Percentiles rank a stretch among this genome's conserved stretches.
phyloP scores from a whole-genome alignment of 1,140 invertebrate species.

The Heliconius himera region DNA sequence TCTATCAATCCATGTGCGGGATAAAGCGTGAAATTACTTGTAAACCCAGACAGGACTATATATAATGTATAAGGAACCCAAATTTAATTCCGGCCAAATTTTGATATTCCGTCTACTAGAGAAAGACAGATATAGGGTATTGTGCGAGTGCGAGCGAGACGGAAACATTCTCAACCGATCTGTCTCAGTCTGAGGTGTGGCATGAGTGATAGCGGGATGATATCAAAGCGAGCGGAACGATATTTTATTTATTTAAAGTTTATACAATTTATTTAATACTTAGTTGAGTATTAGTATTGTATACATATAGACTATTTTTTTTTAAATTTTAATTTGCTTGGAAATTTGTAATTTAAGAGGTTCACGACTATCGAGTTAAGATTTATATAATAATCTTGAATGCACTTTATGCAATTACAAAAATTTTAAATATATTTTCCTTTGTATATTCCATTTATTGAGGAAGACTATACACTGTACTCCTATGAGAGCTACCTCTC shows the following conservation, averaged over 20 bases:
- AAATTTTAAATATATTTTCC: too few species aligned
- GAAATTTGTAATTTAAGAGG: too few species aligned
- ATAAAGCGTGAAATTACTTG: too few species aligned
- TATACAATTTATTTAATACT: not conserved
- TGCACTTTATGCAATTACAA: too few species aligned
- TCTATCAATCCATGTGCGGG: too few species aligned
- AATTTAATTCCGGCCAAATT: conserved; percentile 50
- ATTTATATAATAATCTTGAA: too few species aligned
- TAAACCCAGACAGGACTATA: conserved; percentile 18
- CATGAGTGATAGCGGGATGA: conserved; percentile 36
- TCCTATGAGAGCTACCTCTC: too few species aligned
- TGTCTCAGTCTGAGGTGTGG: conserved; percentile 45
- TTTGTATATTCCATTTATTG: too few species aligned
- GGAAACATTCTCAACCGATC: conserved; percentile 43
- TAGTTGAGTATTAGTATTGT: not conserved
- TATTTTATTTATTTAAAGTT: too few species aligned
- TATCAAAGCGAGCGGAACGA: conserved; percentile 8
- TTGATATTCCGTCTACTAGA: conserved; percentile 45
- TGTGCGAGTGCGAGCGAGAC: conserved; percentile 29
- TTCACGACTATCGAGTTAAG: too few species aligned
- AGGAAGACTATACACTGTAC: too few species aligned
- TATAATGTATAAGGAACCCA: conserved; percentile 32
- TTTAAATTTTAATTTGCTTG: not conserved
- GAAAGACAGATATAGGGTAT: conserved; percentile 30
- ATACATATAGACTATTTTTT: not conserved